These are phyloP conservation scores for Passer montanus DNA, from an alignment of 2,113 vertebrate genomes.

Conservation along the genomic window DNA sequence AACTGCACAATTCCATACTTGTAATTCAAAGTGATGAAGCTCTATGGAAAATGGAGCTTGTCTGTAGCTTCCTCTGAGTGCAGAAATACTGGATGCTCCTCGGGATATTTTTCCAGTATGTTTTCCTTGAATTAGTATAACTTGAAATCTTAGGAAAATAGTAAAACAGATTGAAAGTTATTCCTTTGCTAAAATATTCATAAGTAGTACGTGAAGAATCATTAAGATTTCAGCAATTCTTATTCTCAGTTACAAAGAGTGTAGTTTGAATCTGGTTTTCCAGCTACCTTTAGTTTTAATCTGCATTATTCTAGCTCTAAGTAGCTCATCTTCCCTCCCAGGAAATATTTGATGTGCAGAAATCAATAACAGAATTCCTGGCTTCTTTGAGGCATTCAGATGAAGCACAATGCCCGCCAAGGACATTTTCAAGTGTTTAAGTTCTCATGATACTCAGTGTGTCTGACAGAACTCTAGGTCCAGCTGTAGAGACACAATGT, in stretches of 20 bases:
- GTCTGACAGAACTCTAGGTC: background rate
- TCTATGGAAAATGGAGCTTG: background rate
- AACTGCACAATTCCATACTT: background rate
- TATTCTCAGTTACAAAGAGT: background rate
- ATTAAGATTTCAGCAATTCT: background rate
- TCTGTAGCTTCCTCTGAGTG: background rate
- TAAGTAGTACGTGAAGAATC: background rate
- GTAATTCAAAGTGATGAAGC: background rate
- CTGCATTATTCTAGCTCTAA: background rate
- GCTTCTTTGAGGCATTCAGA: background rate
- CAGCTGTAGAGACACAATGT: background rate
- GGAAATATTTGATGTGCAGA: background rate
- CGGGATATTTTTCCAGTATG: background rate
- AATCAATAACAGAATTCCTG: background rate
- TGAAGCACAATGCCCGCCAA: background rate
- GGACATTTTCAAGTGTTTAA: background rate
- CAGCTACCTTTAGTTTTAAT: background rate
- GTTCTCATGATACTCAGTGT: background rate
- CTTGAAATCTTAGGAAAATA: background rate
- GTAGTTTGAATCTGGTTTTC: background rate
- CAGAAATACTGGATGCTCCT: background rate
- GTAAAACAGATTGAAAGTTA: background rate
- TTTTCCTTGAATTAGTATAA: background rate
- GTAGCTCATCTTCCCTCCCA: background rate
- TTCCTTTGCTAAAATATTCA: background rate